These are phyloP conservation scores for Crotalus viridis DNA, from an alignment of 2,113 vertebrate genomes.

Conservation along the genomic window DNA sequence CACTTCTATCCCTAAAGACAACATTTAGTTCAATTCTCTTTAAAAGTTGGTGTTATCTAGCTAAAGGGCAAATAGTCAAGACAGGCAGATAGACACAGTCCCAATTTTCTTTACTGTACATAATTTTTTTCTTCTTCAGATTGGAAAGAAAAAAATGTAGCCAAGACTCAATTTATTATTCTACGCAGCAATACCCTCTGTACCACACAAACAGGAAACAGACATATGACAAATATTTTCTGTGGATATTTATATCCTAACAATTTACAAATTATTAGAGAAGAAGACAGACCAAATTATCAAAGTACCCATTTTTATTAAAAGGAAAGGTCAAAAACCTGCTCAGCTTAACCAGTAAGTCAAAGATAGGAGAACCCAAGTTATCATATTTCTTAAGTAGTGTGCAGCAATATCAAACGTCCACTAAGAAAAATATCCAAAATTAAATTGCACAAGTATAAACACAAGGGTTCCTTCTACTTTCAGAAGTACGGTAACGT, in stretches of 20 bases:
- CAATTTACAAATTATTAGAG: background rate
- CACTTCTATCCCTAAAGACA: background rate
- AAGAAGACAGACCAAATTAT: no score
- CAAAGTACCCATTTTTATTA: background rate
- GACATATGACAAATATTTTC: background rate
- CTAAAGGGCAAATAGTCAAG: background rate
- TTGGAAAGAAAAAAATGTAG: background rate
- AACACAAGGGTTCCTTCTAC: background rate
- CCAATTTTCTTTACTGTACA: background rate
- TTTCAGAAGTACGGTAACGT: background rate
- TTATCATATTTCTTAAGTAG: background rate
- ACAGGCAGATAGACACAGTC: background rate
- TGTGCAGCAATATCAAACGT: background rate
- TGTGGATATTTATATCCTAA: background rate
- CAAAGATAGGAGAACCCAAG: background rate
- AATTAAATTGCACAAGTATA: background rate
- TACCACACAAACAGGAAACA: background rate
- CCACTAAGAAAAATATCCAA: background rate
- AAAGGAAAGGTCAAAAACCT: background rate
- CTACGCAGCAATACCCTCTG: background rate
- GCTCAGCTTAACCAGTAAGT: rapidly evolving
- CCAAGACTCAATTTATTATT: background rate
- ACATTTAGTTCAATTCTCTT: background rate
- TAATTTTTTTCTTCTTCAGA: background rate
- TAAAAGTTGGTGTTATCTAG: background rate